Percentiles rank a stretch among this genome's conserved stretches.
phyloP scores from a whole-genome alignment of 2,113 vertebrate genomes.

The Dromaius novaehollandiae region DNA sequence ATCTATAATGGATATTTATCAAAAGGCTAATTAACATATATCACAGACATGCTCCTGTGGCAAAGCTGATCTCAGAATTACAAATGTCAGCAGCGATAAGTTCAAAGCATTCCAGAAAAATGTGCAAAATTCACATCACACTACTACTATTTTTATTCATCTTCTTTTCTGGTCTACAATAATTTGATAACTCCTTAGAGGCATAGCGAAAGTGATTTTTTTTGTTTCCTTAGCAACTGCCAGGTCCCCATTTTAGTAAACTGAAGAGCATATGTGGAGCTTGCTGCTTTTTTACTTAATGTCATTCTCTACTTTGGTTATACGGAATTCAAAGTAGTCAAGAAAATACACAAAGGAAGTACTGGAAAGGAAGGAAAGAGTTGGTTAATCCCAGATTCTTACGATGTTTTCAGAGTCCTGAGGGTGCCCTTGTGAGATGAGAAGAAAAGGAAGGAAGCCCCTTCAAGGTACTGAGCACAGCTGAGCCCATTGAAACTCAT shows the following conservation, averaged over 20 bases:
- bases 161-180: neutral
- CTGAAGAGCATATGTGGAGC: neutral
- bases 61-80: neutral
- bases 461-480: neutral
- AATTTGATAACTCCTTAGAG: neutral
- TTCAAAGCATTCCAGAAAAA: neutral
- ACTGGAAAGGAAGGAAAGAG: neutral
- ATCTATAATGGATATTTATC: neutral
- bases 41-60: neutral
- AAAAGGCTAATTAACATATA: neutral
- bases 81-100: neutral
- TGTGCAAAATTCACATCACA: neutral
- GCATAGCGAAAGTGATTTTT: neutral
- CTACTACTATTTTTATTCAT: neutral
- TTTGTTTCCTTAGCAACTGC: conserved; percentile 37
- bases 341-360: neutral
- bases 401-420: neutral
- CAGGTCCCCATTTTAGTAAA: neutral
- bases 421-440: neutral
- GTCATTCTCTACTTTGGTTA: neutral
- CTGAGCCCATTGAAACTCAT: neutral
- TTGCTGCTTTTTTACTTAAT: neutral
- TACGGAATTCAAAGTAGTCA: neutral
- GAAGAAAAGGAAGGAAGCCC: neutral
- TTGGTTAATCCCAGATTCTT: too few species aligned